Base-by-base conservation (phyloP, 1,140 invertebrate genomes). In the Batillaria attramentaria region DNA sequence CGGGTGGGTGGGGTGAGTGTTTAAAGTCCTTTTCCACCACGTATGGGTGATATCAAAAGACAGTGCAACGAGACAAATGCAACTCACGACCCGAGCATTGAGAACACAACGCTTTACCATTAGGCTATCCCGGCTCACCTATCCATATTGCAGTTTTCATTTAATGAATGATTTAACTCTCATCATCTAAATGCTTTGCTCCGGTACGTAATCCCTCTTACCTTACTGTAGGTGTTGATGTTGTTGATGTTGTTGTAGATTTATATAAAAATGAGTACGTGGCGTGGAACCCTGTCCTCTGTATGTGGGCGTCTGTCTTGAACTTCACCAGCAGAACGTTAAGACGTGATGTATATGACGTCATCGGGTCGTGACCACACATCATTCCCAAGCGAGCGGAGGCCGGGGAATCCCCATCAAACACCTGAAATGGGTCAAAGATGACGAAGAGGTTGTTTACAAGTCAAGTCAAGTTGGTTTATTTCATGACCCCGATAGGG, bases 281-380 rank as follows among this genome's bases (percentile, higher is more conserved):
- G 50, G 84, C 83, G 74, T 87, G 86, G 72, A 86, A 87, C 0
- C 86, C 86, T 0, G 82, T 86, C 3, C 81, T 77, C 72, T 87
- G 83, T 2, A 84, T 80, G n/a, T 81, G 70, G 18, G 72, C 68
- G 76, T 87, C 84, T 2, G 86, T 83, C 2, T 75, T 75, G 41
- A 87, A 84, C 8, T 72, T 82, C 20, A 87, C 70, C 28, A 81
- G 69, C 37, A 87, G 37, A 24, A 73, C 72, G 75, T 82, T 83
- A 70, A 78, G 77, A 24, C 69, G 50, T 5, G 86, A 87, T 3
- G 77, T 81, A 31, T 82, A 57, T 24, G 83, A 81, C 20, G 78
- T 72, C 28, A 78, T 68, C 28, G 73, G 50, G 50, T 79, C 80
- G 35, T 79, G 75, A 3, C 81, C 79, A 72, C 86, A 87, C 77